Base-by-base conservation (phyloP, 2,888 invertebrate species). In the Gastrophysa polygoni region DNA sequence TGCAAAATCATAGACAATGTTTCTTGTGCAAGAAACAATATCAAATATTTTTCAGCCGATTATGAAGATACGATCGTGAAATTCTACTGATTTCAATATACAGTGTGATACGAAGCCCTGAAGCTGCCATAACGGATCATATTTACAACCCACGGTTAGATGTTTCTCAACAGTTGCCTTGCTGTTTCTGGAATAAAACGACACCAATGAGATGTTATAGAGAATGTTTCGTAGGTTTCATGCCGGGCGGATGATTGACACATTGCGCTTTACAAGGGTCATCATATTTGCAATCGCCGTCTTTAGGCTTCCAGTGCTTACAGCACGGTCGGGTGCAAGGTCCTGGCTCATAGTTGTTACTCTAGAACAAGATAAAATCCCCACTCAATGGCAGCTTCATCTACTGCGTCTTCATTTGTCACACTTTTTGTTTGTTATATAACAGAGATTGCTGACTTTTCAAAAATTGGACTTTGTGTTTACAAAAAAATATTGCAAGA, bases 201-300 rank as follows among this genome's bases (percentile, higher is more conserved):
- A 38, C 4, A 52, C 38, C 52, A 11, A 10, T 28, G 17, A 29
- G 46, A 17, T 11, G 29, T 51, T 32, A 57, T 54, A 58, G 44
- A 10, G 32, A 34, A 43, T 57, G 16, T 54, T 68, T 57, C 55
- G 38, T 69, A n/a, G 72, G 71, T 59, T 73, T 76, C 18, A 73
- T 71, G 44, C 74, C 80, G 16, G 69, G 68, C 7, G 80, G 80
- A 67, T 79, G 79, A 68, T 81, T 77, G 58, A 69, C 78, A 68
- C 81, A 81, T 58, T 78, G 75, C 11, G 81, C 82, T 63, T 75
- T 79, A 66, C 82, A 82, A 16, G 80, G 80, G 32, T 73, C 71
- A 64, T 78, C 78, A 61, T 81, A 81, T 32, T 73, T 55, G 68
- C 79, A 80, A 14, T 73, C 73, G 17, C 76, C 76, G 17, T 76